phyloP scores from a whole-genome alignment of 2,888 invertebrate genomes.

The Fragum whitleyi region DNA sequence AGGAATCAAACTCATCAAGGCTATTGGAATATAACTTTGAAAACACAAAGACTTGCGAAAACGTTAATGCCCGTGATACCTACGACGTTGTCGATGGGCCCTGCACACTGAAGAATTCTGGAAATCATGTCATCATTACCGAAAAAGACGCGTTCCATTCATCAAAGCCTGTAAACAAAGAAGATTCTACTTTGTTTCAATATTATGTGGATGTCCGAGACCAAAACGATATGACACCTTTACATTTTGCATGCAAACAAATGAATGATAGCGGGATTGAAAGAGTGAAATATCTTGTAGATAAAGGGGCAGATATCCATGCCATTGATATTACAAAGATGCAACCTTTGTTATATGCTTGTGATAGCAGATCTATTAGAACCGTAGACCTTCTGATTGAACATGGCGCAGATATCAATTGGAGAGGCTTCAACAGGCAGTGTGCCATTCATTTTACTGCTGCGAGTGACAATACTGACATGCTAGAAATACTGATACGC shows the following conservation, averaged over 20 bases:
- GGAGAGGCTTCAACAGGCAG: neutral
- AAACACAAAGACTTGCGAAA: no score
- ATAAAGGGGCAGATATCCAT: slow-evolving; percentile 28
- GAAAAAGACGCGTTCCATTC: no score
- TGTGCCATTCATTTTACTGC: slow-evolving; percentile 26
- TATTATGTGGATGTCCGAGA: slow-evolving; percentile 15
- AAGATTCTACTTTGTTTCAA: no score
- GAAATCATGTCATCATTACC: no score
- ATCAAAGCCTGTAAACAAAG: no score
- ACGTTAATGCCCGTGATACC: no score
- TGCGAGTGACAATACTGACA: neutral
- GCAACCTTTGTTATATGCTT: slow-evolving; percentile 30
- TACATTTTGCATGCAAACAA: slow-evolving; percentile 31
- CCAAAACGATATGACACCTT: slow-evolving; percentile 20
- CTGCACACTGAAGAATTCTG: no score
- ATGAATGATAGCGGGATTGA: neutral
- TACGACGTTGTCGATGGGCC: no score
- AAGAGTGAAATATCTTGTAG: slow-evolving; percentile 18
- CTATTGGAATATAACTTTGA: no score
- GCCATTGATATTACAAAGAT: slow-evolving; percentile 9
- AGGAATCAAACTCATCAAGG: no score
- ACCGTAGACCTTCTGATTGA: slow-evolving; percentile 17
- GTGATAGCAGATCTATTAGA: slow-evolving; percentile 14
- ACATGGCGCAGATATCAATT: slow-evolving; percentile 24
- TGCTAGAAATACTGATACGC: slow-evolving; percentile 7